Evolutionary conservation across 2,888 invertebrate species (phyloP).

Genomic region (Drosophila suboccidentalis): DNA sequence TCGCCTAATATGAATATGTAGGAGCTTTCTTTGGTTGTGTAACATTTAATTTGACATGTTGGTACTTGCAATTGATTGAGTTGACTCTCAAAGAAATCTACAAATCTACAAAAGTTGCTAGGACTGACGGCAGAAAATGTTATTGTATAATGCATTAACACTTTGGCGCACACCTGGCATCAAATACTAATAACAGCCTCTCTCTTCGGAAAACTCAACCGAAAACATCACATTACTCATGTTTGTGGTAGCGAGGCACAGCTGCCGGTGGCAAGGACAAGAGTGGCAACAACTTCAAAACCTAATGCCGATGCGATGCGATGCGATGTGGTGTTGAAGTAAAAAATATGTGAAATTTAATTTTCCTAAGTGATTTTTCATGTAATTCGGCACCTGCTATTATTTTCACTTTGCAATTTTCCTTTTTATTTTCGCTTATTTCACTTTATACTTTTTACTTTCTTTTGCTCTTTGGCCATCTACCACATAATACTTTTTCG

Average conservation of each 20-base stretch:
- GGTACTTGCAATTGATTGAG: slow-evolving; percentile 59
- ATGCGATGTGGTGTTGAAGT: slow-evolving; percentile 69
- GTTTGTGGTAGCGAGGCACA: slow-evolving; percentile 72
- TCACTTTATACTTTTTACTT: not conserved
- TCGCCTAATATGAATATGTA: not conserved
- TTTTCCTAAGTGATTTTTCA: slow-evolving; percentile 81
- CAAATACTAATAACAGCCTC: slow-evolving; percentile 28
- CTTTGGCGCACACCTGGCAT: slow-evolving; percentile 58
- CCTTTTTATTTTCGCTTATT: slow-evolving; percentile 17
- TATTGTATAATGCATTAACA: slow-evolving; percentile 61
- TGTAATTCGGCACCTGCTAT: slow-evolving; percentile 82
- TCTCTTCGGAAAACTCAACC: slow-evolving; percentile 31
- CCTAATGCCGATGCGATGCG: slow-evolving; percentile 59
- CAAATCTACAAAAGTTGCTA: slow-evolving; percentile 3
- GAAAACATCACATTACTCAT: slow-evolving; percentile 73
- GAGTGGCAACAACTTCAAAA: slow-evolving; percentile 39
- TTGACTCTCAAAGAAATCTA: slow-evolving; percentile 46
- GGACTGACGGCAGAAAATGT: slow-evolving; percentile 15
- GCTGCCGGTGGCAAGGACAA: slow-evolving; percentile 36
- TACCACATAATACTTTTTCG: slow-evolving; percentile 69
- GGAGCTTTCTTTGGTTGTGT: not conserved
- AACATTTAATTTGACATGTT: slow-evolving; percentile 3
- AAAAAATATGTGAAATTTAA: slow-evolving; percentile 82
- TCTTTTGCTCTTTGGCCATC: slow-evolving; percentile 45
- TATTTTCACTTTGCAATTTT: slow-evolving; percentile 72